Conservation (phyloP, 2,888 invertebrate genomes). For the Hololepta plana region DNA sequence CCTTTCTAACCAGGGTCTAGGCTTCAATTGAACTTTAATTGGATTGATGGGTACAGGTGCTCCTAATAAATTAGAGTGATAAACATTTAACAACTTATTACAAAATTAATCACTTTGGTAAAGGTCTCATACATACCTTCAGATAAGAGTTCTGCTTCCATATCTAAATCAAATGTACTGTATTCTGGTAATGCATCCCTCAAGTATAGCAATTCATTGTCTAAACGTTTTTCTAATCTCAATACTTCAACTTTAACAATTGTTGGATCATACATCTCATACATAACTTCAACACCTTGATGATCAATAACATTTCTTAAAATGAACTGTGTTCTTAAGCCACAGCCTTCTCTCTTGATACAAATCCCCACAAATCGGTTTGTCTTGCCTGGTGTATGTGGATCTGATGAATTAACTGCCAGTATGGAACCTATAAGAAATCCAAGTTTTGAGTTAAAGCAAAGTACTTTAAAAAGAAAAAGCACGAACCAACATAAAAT, state of each 20-base stretch:
- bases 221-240: conserved; percentile 80
- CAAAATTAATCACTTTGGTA: too few relatives aligned
- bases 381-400: conserved; percentile 65
- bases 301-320: conserved; percentile 87
- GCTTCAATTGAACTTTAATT: conserved; percentile 47
- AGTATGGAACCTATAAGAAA: conserved; percentile 55
- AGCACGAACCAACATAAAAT: conserved; percentile 80
- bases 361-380: conserved; percentile 90
- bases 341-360: conserved; percentile 65
- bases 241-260: conserved; percentile 81
- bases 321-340: conserved; percentile 68
- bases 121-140: conserved; percentile 43
- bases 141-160: conserved; percentile 66
- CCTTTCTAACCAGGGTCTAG: conserved; percentile 76
- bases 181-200: conserved; percentile 81
- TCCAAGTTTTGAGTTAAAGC: conserved; percentile 1
- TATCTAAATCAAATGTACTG: conserved; percentile 81
- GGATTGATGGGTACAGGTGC: conserved; percentile 22
- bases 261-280: conserved; percentile 86
- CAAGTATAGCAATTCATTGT: conserved; percentile 74
- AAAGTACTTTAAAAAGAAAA: conserved; percentile 1
- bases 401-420: conserved; percentile 74
- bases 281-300: conserved; percentile 53
- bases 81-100: conserved; percentile 1
- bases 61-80: conserved; percentile 11